Percentiles rank a stretch among this genome's conserved stretches.
phyloP scores from a whole-genome alignment of 2,797 vertebrate species.

The Chromis chromis region DNA sequence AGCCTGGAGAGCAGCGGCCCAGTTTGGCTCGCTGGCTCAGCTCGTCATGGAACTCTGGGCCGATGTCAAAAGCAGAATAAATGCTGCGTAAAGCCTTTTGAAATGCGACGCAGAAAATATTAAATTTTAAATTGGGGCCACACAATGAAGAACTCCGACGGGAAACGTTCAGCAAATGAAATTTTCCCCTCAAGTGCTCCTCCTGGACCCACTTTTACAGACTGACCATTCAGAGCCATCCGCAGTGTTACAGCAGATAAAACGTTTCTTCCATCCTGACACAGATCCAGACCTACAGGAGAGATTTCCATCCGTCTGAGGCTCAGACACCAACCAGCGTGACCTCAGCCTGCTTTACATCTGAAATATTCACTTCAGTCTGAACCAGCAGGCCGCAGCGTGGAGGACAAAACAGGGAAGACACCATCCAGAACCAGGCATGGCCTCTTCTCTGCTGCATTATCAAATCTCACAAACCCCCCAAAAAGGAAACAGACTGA shows the following conservation, averaged over 20 bases:
- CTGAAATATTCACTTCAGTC: not conserved
- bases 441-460: not conserved
- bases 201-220: constrained; percentile 25
- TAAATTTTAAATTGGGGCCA: constrained; percentile 50
- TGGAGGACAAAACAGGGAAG: constrained; percentile 16
- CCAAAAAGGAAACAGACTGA: no score
- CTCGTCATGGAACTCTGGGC: constrained; percentile 46
- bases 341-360: constrained; percentile 26
- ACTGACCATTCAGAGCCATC: constrained; percentile 43
- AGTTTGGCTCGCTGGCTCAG: constrained; percentile 32
- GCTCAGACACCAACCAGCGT: constrained; percentile 2
- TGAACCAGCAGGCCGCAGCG: not conserved
- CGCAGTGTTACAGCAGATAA: constrained; percentile 25
- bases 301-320: constrained; percentile 31
- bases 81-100: constrained; percentile 58
- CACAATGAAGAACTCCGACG: constrained; percentile 46
- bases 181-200: constrained; percentile 23
- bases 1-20: constrained; percentile 36
- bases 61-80: constrained; percentile 59
- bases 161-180: constrained; percentile 40
- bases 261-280: constrained; percentile 29
- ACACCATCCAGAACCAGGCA: not conserved
- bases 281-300: constrained; percentile 51
- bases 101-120: constrained; percentile 51
- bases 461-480: not conserved